Conservation (phyloP, 1,140 invertebrate genomes). For the Aporrectodea caliginosa region DNA sequence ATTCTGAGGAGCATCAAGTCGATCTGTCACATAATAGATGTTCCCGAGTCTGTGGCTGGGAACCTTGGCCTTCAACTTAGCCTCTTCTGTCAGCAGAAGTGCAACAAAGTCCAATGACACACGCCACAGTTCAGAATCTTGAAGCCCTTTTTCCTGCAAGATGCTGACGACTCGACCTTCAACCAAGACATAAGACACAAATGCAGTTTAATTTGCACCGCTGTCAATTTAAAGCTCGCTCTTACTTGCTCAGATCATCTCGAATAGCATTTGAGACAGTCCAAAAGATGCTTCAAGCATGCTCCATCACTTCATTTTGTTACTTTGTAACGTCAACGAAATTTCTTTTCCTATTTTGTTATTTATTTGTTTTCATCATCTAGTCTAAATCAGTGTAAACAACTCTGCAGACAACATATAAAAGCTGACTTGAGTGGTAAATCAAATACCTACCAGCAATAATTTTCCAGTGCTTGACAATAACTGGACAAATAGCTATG, state of each 20-base stretch:
- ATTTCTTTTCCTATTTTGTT: too few relatives aligned
- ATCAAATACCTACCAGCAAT: conserved; percentile 39
- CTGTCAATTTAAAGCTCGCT: too few relatives aligned
- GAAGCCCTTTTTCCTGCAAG: conserved; percentile 9
- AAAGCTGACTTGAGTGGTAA: too few relatives aligned
- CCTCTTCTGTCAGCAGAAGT: conserved; percentile 43
- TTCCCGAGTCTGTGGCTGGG: conserved; percentile 26
- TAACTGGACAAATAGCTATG: conserved; percentile 36
- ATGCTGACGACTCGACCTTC: conserved; percentile 26
- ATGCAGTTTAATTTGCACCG: not conserved
- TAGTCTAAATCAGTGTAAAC: too few relatives aligned
- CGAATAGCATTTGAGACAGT: too few relatives aligned
- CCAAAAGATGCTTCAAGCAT: too few relatives aligned
- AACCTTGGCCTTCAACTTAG: conserved; percentile 36
- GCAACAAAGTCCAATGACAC: conserved; percentile 39
- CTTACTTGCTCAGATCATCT: too few relatives aligned
- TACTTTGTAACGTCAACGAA: too few relatives aligned
- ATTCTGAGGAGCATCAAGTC: conserved; percentile 30
- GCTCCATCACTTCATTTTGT: too few relatives aligned
- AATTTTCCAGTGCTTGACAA: conserved; percentile 43
- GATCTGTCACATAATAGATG: conserved; percentile 31
- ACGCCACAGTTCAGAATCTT: not conserved
- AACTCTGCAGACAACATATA: too few relatives aligned
- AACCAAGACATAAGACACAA: too few relatives aligned
- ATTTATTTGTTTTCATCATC: too few relatives aligned